phyloP scores from a whole-genome alignment of 2,888 invertebrate genomes.

The Cenopis cana region DNA sequence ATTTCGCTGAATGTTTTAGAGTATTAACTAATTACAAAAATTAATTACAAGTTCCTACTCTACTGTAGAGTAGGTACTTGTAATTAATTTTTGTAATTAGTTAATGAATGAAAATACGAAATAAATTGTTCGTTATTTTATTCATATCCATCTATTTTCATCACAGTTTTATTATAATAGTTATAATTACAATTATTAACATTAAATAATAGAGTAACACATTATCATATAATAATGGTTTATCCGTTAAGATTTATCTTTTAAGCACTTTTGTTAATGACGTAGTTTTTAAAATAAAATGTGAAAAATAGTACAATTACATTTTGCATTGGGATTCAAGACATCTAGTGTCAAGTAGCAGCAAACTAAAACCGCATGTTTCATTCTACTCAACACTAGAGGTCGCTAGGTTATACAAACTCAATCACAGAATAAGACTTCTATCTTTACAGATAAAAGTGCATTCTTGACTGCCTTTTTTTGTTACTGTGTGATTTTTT shows the following conservation, averaged over 20 bases:
- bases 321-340: neutral
- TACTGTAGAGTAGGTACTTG: neutral
- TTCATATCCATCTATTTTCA: slow-evolving; percentile 51
- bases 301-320: too few species aligned
- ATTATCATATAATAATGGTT: slow-evolving; percentile 28
- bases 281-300: neutral
- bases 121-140: slow-evolving; percentile 32
- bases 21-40: too few species aligned
- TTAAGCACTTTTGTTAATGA: neutral
- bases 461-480: too few species aligned
- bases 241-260: slow-evolving; percentile 40
- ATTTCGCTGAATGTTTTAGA: too few species aligned
- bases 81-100: too few species aligned
- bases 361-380: neutral
- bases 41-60: too few species aligned
- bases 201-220: slow-evolving; percentile 48
- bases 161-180: slow-evolving; percentile 56
- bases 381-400: neutral
- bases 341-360: slow-evolving; percentile 8
- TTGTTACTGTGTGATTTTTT: too few species aligned
- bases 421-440: neutral
- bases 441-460: neutral
- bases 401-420: slow-evolving; percentile 1
- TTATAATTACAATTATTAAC: slow-evolving; percentile 56
- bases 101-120: neutral